These are phyloP conservation scores for Machimus rusticus DNA, from an alignment of 2,888 invertebrate genomes.

Conservation along the genomic window DNA sequence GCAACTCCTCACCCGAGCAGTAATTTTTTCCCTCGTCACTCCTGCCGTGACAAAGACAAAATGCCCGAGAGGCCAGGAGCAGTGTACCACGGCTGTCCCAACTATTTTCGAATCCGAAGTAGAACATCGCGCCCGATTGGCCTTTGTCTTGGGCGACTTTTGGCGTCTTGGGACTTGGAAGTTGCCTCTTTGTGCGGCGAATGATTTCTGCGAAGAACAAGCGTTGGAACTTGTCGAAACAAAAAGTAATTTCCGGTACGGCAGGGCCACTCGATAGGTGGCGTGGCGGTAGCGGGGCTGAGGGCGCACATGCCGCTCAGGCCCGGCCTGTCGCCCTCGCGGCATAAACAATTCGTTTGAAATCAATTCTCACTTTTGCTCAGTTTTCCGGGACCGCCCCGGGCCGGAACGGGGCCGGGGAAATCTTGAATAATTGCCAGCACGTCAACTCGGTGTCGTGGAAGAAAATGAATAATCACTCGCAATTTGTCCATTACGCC, in stretches of 20 bases:
- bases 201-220: neutral
- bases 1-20: neutral
- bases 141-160: neutral
- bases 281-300: neutral
- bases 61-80: neutral
- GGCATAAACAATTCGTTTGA: neutral
- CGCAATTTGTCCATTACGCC: slow-evolving; percentile 8
- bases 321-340: neutral
- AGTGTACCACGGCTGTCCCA: neutral
- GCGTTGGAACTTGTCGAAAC: neutral
- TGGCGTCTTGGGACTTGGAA: neutral
- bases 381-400: neutral
- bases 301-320: neutral
- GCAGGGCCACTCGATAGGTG: neutral
- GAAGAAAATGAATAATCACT: slow-evolving; percentile 26
- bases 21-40: neutral
- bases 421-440: slow-evolving; percentile 27
- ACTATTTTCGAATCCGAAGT: neutral
- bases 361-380: slow-evolving; percentile 18
- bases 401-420: neutral
- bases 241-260: neutral
- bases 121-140: neutral
- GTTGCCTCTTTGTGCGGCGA: neutral
- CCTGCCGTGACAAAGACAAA: neutral
- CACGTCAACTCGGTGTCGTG: neutral